Conservation (phyloP, 2,888 invertebrate genomes). For the Agonopterix alstromeriana region DNA sequence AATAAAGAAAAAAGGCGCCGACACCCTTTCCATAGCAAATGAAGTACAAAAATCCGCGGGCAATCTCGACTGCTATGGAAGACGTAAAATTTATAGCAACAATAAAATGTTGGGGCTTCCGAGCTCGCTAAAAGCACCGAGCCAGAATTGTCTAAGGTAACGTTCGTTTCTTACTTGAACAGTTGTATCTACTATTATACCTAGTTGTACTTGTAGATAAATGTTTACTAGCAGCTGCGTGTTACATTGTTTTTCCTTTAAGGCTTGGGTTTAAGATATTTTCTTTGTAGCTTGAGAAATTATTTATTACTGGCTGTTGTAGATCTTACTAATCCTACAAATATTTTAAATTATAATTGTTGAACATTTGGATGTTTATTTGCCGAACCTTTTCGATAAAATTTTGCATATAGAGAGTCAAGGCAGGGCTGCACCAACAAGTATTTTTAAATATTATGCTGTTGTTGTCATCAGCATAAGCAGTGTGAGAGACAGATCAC, state of each 20-base stretch:
- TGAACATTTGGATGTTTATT: no score
- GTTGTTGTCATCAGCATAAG: no score
- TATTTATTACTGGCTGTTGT: neutral
- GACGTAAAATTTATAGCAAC: conserved; percentile 68
- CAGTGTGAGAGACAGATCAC: no score
- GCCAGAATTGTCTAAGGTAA: conserved; percentile 26
- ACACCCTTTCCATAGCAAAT: conserved; percentile 27
- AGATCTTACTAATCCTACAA: neutral
- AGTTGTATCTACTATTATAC: no score
- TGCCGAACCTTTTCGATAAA: no score
- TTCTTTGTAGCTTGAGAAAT: neutral
- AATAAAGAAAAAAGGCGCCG: conserved; percentile 18
- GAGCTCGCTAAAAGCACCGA: conserved; percentile 40
- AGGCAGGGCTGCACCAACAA: no score
- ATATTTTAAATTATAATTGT: neutral
- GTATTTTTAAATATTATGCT: no score
- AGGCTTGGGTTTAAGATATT: neutral
- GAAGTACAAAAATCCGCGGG: conserved; percentile 63
- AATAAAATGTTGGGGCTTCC: conserved; percentile 69
- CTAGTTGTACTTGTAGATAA: neutral
- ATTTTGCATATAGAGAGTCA: no score
- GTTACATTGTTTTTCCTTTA: neutral
- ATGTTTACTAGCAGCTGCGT: neutral
- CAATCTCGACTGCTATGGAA: conserved; percentile 58
- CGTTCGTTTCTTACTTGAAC: neutral